Base-by-base conservation (phyloP, 2,888 invertebrate genomes). In the Diaphora mendica region DNA sequence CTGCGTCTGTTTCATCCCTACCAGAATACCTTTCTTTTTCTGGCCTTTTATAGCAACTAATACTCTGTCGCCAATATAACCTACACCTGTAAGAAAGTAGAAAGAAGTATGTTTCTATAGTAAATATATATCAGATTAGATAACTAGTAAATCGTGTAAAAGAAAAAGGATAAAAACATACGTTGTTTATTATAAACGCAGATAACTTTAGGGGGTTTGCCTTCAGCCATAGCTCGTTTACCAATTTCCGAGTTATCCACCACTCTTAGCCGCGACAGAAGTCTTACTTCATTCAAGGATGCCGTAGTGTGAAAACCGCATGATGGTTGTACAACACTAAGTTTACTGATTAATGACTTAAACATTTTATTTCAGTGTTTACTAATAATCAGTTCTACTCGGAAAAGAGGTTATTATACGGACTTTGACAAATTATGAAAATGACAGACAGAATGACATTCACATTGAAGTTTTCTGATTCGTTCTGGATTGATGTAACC, bases 161-260 rank as follows among this genome's bases (percentile, higher is more conserved):
- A 62, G 2, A 15, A 62, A 13, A 62, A 17, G 4, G 1, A 17
- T 42, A 15, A 30, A 64, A 0, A 90, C 95, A 75, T 89, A 95
- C 95, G 93, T 85, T 95, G 96, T 94, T 97, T 98, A 92, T 98
- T 99, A 89, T 99, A 99, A 74, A 99, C 97, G 89, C 99, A 99
- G 87, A 99, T 99, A 87, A 98, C 97, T 91, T 97, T 97, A 0
- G 99, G 99, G 20, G 99, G 99, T 92, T 98, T 98, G 68, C 99
- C 99, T 90, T 99, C 98, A 3, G 98, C 97, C 98, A 99, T 99
- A 2, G 99, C 99, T 89, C 98, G 97, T 91, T 98, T 99, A 55
- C 99, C 99, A 77, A 99, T 97, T 82, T 98, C 97, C 73, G 99
- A 99, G 93, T 99, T 99, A 92, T 99, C 99, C 4, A 99, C 99